These are phyloP conservation scores for Apodemus speciosus DNA, from an alignment of 2,113 vertebrate genomes.

Conservation along the genomic window DNA sequence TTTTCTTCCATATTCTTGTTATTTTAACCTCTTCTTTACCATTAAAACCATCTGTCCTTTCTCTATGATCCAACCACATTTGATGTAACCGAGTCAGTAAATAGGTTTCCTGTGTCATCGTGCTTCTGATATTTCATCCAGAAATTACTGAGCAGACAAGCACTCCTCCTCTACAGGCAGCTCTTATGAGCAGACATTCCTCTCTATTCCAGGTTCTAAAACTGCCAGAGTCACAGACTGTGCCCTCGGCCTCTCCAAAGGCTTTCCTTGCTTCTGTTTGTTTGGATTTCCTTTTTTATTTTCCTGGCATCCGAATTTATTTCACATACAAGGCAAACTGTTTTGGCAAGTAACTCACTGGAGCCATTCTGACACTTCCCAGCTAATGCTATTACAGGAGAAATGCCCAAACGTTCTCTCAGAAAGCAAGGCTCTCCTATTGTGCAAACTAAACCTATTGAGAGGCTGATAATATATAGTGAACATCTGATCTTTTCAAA, in stretches of 20 bases:
- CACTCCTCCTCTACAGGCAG: background rate
- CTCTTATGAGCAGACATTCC: background rate
- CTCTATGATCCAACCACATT: background rate
- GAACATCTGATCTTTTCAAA: background rate
- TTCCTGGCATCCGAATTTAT: conserved; percentile 31
- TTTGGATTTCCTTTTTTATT: conserved; percentile 47
- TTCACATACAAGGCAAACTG: conserved; percentile 19
- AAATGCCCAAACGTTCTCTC: background rate
- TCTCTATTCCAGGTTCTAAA: background rate
- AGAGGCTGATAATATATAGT: background rate
- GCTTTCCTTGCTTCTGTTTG: background rate
- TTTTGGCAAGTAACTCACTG: background rate
- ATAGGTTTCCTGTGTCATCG: background rate
- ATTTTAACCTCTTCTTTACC: background rate
- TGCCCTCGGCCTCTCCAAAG: background rate
- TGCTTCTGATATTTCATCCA: background rate
- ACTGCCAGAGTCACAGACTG: background rate
- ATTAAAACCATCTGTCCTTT: background rate
- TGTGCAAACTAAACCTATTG: background rate
- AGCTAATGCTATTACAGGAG: background rate
- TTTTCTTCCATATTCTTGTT: background rate
- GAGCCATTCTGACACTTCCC: background rate
- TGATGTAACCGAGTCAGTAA: background rate
- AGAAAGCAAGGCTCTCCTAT: background rate
- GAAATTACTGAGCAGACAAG: background rate